Conservation (phyloP, 30 jellyfish, hydroid and myxozoan genomes). For the Pelagia noctiluca region DNA sequence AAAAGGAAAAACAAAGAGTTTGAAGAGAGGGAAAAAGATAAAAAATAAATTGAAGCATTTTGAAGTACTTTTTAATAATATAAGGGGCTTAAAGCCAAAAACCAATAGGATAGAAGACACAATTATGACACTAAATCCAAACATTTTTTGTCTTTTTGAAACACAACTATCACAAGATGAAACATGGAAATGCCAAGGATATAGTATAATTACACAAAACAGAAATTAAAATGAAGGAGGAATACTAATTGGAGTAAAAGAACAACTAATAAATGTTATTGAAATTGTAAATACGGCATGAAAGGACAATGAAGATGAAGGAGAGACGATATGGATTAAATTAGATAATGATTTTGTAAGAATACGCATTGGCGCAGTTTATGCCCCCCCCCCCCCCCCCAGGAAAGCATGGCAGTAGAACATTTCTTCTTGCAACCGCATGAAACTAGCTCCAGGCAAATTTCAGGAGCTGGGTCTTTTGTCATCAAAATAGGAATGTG, state of each 20-base stretch:
- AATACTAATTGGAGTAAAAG: background rate
- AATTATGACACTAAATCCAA: background rate
- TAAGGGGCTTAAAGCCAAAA: background rate
- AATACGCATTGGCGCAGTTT: background rate
- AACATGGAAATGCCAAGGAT: background rate
- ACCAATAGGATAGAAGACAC: background rate
- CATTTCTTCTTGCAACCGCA: too few species aligned
- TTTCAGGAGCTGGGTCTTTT: too few species aligned
- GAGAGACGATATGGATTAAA: background rate
- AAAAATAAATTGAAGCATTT: background rate
- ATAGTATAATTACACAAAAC: background rate
- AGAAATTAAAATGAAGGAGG: background rate
- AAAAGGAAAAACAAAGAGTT: too few species aligned
- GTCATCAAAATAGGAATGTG: too few species aligned
- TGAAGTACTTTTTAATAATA: background rate
- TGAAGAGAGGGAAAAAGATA: background rate
- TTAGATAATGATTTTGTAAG: background rate
- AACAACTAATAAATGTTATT: too few species aligned
- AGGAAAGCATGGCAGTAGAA: too few species aligned
- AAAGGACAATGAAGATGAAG: background rate
- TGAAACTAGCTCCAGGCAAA: too few species aligned
- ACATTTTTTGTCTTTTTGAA: background rate
- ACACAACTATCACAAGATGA: background rate
- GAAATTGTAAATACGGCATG: background rate
- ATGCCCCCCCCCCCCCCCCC: too few species aligned